Conservation (phyloP, 2,113 vertebrate genomes). For the Tichodroma muraria region DNA sequence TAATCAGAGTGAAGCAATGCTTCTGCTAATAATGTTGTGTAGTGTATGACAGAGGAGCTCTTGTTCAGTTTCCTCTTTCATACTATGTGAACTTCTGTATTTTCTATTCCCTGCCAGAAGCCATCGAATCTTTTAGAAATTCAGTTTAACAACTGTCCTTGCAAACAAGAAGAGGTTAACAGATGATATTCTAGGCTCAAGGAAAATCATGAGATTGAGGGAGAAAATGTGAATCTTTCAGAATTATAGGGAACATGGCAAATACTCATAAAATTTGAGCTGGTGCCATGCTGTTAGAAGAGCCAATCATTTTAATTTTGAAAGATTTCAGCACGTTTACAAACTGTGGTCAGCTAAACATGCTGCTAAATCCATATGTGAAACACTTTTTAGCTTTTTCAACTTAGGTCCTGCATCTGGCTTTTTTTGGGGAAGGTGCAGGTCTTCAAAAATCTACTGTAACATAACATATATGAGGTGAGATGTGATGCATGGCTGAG, state of each 20-base stretch:
- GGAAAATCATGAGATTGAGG: neutral
- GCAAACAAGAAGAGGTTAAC: neutral
- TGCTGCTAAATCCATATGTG: neutral
- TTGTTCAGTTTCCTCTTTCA: neutral
- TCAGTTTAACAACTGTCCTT: conserved; percentile 3
- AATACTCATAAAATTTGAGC: neutral
- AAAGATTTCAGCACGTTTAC: neutral
- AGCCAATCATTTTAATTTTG: neutral
- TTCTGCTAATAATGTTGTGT: conserved; percentile 20
- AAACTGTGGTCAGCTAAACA: neutral
- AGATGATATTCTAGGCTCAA: neutral
- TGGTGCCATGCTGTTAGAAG: neutral
- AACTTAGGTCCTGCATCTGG: neutral
- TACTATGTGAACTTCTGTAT: neutral
- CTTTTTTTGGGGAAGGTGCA: neutral
- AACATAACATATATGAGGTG: conserved; percentile 26
- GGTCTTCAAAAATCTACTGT: conserved; percentile 15
- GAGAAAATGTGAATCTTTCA: neutral
- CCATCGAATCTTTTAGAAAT: conserved; percentile 4
- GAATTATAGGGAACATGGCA: neutral
- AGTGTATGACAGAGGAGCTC: neutral
- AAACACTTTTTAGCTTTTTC: neutral
- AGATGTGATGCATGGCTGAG: conserved; percentile 40
- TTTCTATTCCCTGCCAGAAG: neutral
- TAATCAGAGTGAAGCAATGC: conserved; percentile 21